Conservation (phyloP, 1,140 invertebrate genomes). For the Lepidurus arcticus region DNA sequence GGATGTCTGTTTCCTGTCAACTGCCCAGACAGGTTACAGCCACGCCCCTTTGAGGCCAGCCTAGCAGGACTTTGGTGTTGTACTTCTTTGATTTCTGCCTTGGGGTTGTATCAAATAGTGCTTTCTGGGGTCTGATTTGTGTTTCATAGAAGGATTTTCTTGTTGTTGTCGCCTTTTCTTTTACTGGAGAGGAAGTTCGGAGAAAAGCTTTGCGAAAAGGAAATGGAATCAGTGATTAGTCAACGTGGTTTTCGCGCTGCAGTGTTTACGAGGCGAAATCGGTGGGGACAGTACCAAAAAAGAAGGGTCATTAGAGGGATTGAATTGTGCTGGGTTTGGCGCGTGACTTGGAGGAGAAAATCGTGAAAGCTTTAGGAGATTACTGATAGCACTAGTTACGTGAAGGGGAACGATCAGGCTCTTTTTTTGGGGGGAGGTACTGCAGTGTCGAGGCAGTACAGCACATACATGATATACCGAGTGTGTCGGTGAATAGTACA, state of each 20-base stretch:
- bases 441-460: too few species aligned
- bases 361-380: not conserved
- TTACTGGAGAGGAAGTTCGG: not conserved
- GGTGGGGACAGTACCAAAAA: not conserved
- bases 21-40: too few species aligned
- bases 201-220: not conserved
- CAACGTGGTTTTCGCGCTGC: not conserved
- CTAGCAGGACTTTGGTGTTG: too few species aligned
- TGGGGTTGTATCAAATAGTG: too few species aligned
- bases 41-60: too few species aligned
- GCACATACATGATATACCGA: too few species aligned
- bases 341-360: not conserved
- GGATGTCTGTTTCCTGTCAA: too few species aligned
- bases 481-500: too few species aligned
- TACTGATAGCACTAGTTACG: not conserved
- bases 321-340: not conserved
- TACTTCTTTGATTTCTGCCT: too few species aligned
- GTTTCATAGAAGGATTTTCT: not conserved
- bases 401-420: too few species aligned
- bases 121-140: too few species aligned
- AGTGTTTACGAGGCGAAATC: not conserved
- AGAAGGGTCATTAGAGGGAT: not conserved
- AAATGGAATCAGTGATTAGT: not conserved
- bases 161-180: not conserved
- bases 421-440: too few species aligned